Evolutionary conservation across 1,140 invertebrate genomes (phyloP).

Genomic region (Lordiphosa stackelbergi): DNA sequence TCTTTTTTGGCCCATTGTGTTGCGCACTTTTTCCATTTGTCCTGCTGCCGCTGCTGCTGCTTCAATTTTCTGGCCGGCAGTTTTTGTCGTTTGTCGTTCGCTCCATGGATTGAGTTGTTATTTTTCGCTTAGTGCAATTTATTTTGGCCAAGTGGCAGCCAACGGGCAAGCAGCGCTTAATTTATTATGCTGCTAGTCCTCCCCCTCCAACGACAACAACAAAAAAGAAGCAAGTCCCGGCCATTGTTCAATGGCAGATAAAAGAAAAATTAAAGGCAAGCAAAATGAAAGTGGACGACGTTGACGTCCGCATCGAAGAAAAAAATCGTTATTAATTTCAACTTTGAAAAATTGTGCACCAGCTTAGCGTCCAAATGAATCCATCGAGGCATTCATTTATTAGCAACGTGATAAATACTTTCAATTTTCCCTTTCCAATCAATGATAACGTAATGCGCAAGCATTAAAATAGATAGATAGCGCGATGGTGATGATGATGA

Average conservation of each 20-base stretch:
- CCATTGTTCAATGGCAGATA: conserved; percentile 75
- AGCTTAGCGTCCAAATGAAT: conserved; percentile 52
- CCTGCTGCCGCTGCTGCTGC: conserved; percentile 43
- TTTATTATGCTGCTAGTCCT: conserved; percentile 58
- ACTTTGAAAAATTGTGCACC: conserved; percentile 71
- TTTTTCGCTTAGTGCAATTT: conserved; percentile 75
- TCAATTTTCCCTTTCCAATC: conserved; percentile 71
- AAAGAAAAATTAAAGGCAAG: conserved; percentile 75
- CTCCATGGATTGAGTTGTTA: conserved; percentile 68
- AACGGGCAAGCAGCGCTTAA: conserved; percentile 69
- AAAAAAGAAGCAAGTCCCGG: conserved; percentile 20
- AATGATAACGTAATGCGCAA: conserved; percentile 67
- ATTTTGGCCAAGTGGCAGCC: conserved; percentile 73
- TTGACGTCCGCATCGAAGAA: conserved; percentile 6
- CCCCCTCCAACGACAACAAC: not conserved
- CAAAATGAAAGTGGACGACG: conserved; percentile 53
- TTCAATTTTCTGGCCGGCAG: conserved; percentile 72
- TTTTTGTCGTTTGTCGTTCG: conserved; percentile 64
- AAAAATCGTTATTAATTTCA: conserved; percentile 70
- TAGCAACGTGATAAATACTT: conserved; percentile 74
- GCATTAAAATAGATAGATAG: conserved; percentile 59
- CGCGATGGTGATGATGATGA: too few species aligned
- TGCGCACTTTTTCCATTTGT: conserved; percentile 73
- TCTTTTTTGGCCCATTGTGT: conserved; percentile 57
- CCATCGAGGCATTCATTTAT: conserved; percentile 65